Evolutionary conservation across 2,797 vertebrate species (phyloP), one percentile per base, ranked within the genome.

Genomic region (Labeo calbasu): DNA sequence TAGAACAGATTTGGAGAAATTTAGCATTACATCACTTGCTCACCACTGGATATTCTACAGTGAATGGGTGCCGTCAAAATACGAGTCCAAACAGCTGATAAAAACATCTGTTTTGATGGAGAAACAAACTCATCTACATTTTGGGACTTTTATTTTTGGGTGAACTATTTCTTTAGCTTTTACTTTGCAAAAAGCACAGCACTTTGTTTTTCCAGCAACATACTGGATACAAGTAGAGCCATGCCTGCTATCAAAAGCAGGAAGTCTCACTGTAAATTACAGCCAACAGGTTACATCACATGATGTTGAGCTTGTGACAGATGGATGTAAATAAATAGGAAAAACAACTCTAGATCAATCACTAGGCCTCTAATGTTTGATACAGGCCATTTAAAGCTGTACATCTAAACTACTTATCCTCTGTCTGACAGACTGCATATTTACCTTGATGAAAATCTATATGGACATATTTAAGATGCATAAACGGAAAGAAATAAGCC

Each of bases 361-460:
- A 25, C 57, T 61, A 83, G 17, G 21, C 3, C 15, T 57, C 63
- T 83, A 75, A 75, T 13, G 2, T 13, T 68, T 17, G 12, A 68
- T 4, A 66, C 32, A 40, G 43, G 21, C 17, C 25, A 84, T 71
- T 70, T 13, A 84, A 57, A 61, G 13, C 17, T 14, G 50, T 69
- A 1, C 4, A 68, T 25, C 82, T 69, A 65, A 63, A 72, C 76
- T 79, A 79, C 46, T 14, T 23, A 50, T 51, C 21, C 66, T 36
- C 43, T 4, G 32, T 7, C 25, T 61, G 53, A 59, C 1, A 69
- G 21, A 77, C 75, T 48, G 23, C 28, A 77, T 21, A 61, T 84
- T 84, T 84, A 84, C 76, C 83, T 79, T 51, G 76, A 53, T 71
- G 32, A 4, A 70, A 78, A 84, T 28, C 76, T 79, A 84, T 79